These are phyloP conservation scores for Euwallacea fornicatus DNA, from an alignment of 1,140 invertebrate species.

Conservation along the genomic window DNA sequence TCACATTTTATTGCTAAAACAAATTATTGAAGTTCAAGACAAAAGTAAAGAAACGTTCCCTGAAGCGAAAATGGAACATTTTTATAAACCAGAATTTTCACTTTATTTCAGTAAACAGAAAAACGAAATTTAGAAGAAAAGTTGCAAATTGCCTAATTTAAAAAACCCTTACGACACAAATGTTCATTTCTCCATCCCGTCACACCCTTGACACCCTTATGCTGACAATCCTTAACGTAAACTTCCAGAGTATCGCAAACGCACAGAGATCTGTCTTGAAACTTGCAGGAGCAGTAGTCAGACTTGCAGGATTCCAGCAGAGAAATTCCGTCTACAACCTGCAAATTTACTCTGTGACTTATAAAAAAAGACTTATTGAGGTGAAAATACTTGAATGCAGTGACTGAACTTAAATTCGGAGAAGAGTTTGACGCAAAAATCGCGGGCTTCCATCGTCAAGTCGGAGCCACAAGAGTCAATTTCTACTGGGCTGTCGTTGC, in stretches of 20 bases:
- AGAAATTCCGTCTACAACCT: constrained; percentile 60
- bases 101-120: neutral
- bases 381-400: constrained; percentile 60
- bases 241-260: constrained; percentile 76
- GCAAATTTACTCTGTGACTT: constrained; percentile 31
- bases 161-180: constrained; percentile 73
- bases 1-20: constrained; percentile 68
- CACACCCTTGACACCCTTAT: constrained; percentile 64
- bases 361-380: neutral
- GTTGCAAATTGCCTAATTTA: neutral
- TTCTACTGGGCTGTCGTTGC: constrained; percentile 60
- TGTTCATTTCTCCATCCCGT: constrained; percentile 71
- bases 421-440: constrained; percentile 66
- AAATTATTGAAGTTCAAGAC: neutral
- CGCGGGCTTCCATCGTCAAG: constrained; percentile 57
- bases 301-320: constrained; percentile 69
- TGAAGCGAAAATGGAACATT: too few relatives aligned
- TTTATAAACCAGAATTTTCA: too few relatives aligned
- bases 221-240: constrained; percentile 73
- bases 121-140: neutral
- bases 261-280: constrained; percentile 63
- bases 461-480: constrained; percentile 56
- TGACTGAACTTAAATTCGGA: constrained; percentile 64
- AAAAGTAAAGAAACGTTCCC: too few relatives aligned
- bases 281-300: constrained; percentile 75